phyloP scores from a whole-genome alignment of 2,888 invertebrate genomes.

The Epinotia nisella region DNA sequence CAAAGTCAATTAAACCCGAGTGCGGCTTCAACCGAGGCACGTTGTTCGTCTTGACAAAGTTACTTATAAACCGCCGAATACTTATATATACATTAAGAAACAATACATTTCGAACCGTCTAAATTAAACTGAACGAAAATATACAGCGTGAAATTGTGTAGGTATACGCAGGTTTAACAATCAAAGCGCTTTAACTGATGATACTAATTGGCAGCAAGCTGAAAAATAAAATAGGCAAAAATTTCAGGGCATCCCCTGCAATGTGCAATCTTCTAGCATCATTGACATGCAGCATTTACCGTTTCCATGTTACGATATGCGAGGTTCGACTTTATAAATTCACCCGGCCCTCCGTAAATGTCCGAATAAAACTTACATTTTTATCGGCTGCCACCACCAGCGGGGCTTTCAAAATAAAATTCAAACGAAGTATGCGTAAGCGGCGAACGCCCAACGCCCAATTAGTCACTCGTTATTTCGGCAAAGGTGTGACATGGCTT shows the following conservation, averaged over 20 bases:
- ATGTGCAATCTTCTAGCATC: neutral
- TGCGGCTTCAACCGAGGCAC: constrained; percentile 56
- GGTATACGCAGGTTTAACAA: neutral
- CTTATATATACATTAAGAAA: neutral
- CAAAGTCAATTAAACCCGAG: constrained; percentile 64
- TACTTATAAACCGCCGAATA: neutral
- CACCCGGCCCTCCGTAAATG: neutral
- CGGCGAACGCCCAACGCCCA: constrained; percentile 56
- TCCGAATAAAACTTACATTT: constrained; percentile 23
- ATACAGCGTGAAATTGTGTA: neutral
- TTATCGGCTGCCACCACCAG: constrained; percentile 11
- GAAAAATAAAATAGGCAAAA: neutral
- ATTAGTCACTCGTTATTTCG: constrained; percentile 71
- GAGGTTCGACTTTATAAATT: constrained; percentile 54
- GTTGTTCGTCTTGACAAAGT: constrained; percentile 52
- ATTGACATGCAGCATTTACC: constrained; percentile 8
- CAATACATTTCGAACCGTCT: neutral
- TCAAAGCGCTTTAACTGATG: neutral
- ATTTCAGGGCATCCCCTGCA: neutral
- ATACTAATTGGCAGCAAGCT: neutral
- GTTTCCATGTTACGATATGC: neutral
- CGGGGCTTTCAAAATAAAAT: constrained; percentile 49
- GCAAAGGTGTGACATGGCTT: constrained; percentile 53
- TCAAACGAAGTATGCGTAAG: constrained; percentile 60
- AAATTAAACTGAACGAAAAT: neutral